phyloP scores from a whole-genome alignment of 2,113 vertebrate genomes.

The Sus scrofa region DNA sequence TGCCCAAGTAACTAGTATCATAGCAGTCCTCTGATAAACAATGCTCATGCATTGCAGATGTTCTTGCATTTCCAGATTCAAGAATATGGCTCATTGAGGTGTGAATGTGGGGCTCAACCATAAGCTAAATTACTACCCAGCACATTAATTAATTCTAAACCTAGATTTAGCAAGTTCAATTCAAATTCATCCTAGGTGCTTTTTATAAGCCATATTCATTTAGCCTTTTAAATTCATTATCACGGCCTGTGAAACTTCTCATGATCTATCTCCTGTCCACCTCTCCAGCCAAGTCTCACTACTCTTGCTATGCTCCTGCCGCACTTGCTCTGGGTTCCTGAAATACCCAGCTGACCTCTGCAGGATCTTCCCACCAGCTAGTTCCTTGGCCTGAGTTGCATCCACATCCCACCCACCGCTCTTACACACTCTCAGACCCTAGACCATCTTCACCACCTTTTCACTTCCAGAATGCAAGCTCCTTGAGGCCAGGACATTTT shows the following conservation, averaged over 20 bases:
- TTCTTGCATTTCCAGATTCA: constrained; percentile 7
- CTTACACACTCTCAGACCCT: background rate
- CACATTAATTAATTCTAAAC: background rate
- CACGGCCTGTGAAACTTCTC: background rate
- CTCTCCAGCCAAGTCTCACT: background rate
- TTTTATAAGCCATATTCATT: background rate
- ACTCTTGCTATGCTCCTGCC: background rate
- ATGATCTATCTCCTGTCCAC: background rate
- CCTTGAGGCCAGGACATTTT: background rate
- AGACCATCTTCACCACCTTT: background rate
- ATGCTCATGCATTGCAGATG: background rate
- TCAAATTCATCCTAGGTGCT: background rate
- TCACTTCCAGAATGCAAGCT: background rate
- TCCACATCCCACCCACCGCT: background rate
- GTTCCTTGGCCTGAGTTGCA: background rate
- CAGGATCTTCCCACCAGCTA: background rate
- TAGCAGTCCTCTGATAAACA: background rate
- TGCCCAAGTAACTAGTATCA: background rate
- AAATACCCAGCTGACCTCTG: background rate
- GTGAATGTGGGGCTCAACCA: background rate
- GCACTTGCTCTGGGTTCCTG: background rate
- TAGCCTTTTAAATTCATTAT: background rate
- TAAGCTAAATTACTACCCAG: background rate
- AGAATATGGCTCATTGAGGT: background rate
- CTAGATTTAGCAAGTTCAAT: background rate